Conservation (phyloP, 1,140 invertebrate genomes). For the Drosophila melanica region DNA sequence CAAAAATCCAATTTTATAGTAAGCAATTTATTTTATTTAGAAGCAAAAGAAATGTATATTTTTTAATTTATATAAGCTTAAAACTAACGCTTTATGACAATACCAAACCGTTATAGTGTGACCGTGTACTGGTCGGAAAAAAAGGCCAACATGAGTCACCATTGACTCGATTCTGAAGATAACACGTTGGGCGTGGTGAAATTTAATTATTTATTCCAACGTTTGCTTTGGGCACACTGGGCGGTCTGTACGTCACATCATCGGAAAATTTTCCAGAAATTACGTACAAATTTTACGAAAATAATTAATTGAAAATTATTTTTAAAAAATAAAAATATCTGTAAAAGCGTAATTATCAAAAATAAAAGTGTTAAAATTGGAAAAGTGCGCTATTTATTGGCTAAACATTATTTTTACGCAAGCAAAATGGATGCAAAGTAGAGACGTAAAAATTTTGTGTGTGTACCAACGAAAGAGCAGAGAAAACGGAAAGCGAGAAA, state of each 20-base stretch:
- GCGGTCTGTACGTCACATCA: conserved; percentile 53
- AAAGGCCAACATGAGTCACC: conserved; percentile 22
- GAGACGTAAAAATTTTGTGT: conserved; percentile 80
- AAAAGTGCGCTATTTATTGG: conserved; percentile 44
- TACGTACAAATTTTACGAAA: conserved; percentile 72
- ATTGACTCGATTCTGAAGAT: neutral
- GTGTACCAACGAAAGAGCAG: conserved; percentile 80
- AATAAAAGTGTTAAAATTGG: conserved; percentile 17
- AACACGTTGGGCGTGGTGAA: conserved; percentile 50
- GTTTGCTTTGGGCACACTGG: conserved; percentile 58
- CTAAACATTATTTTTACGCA: conserved; percentile 59
- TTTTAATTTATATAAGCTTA: no score
- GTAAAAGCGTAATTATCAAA: conserved; percentile 34
- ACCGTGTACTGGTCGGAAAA: conserved; percentile 19
- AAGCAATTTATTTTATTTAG: no score
- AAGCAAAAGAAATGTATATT: no score
- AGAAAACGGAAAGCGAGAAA: conserved; percentile 75
- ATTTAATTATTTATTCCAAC: conserved; percentile 48
- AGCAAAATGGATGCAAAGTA: conserved; percentile 71
- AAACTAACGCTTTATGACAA: neutral
- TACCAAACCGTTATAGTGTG: conserved; percentile 28
- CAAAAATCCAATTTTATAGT: no score
- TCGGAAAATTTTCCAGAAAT: conserved; percentile 80
- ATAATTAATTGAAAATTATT: conserved; percentile 34
- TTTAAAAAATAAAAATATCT: conserved; percentile 40